These are phyloP conservation scores for Ceratina japonica DNA, from an alignment of 1,140 invertebrate species.

Conservation along the genomic window DNA sequence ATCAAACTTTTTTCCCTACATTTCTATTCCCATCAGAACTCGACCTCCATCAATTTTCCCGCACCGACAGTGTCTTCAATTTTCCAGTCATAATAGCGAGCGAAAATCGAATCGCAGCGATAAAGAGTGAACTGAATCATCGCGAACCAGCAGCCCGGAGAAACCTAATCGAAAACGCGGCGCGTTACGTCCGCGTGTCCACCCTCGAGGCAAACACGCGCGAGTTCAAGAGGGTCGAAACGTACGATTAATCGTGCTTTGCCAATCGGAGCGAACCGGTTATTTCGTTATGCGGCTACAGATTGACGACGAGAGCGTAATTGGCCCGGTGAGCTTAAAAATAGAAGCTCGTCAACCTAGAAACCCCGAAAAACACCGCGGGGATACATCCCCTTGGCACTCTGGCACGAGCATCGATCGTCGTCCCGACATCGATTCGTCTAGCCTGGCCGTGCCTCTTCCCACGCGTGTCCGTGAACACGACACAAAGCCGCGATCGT, in stretches of 20 bases:
- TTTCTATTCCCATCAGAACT: not conserved
- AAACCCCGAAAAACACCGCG: slow-evolving; percentile 22
- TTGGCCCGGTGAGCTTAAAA: slow-evolving; percentile 28
- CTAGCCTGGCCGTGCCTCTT: not conserved
- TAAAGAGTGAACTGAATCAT: slow-evolving; percentile 8
- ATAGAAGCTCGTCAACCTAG: slow-evolving; percentile 19
- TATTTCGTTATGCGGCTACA: slow-evolving; percentile 38
- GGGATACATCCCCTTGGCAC: not conserved
- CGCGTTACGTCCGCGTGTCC: not conserved
- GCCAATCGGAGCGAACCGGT: slow-evolving; percentile 27
- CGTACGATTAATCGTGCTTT: slow-evolving; percentile 31
- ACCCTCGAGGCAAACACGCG: not conserved
- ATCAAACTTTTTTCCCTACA: not conserved
- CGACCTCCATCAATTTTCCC: slow-evolving; percentile 18
- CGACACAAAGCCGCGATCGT: not conserved
- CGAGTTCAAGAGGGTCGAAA: slow-evolving; percentile 17
- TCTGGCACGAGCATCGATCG: slow-evolving; percentile 12
- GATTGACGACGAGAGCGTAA: slow-evolving; percentile 12
- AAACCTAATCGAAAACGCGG: not conserved
- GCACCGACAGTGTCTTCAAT: not conserved
- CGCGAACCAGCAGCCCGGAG: not conserved
- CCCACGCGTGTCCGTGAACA: not conserved
- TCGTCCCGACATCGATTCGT: not conserved
- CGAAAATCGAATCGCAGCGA: slow-evolving; percentile 15
- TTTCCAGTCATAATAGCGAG: not conserved